These are phyloP conservation scores for Caenorhabditis plicata DNA, from an alignment of 2,888 invertebrate species.

Conservation along the genomic window DNA sequence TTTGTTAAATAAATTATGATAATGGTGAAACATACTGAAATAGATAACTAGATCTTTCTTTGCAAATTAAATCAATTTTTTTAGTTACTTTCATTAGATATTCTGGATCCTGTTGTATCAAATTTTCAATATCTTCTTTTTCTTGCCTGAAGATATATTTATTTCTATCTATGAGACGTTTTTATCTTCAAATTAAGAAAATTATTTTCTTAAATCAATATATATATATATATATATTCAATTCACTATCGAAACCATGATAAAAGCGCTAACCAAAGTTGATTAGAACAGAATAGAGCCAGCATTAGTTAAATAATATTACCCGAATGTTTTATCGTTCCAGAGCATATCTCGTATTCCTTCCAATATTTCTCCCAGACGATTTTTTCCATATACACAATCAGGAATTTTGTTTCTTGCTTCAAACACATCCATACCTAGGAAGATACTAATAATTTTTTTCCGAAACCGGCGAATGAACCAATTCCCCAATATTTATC, in stretches of 20 bases:
- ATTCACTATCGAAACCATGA: background rate
- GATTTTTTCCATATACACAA: slow-evolving; percentile 6
- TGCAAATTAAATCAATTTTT: slow-evolving; percentile 21
- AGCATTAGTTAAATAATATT: too few species aligned
- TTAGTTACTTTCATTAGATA: slow-evolving; percentile 10
- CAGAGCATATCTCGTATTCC: slow-evolving; percentile 16
- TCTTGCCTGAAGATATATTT: slow-evolving; percentile 12
- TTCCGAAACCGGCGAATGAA: too few species aligned
- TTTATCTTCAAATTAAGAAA: background rate
- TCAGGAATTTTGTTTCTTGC: background rate
- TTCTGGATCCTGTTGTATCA: slow-evolving; percentile 1
- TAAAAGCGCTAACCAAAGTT: slow-evolving; percentile 2
- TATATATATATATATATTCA: background rate
- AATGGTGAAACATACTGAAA: slow-evolving; percentile 1
- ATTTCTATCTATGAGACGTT: background rate
- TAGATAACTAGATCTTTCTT: slow-evolving; percentile 10
- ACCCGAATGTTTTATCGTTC: slow-evolving; percentile 6
- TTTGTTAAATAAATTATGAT: background rate
- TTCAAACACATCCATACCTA: too few species aligned
- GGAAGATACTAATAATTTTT: too few species aligned
- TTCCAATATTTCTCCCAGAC: slow-evolving; percentile 19
- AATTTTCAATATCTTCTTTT: slow-evolving; percentile 8
- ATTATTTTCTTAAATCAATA: background rate
- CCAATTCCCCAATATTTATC: slow-evolving; percentile 50
- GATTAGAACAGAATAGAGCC: too few species aligned